phyloP scores from a whole-genome alignment of 53 echinoderm and acorn worm species.

The Echinometra lucunter region DNA sequence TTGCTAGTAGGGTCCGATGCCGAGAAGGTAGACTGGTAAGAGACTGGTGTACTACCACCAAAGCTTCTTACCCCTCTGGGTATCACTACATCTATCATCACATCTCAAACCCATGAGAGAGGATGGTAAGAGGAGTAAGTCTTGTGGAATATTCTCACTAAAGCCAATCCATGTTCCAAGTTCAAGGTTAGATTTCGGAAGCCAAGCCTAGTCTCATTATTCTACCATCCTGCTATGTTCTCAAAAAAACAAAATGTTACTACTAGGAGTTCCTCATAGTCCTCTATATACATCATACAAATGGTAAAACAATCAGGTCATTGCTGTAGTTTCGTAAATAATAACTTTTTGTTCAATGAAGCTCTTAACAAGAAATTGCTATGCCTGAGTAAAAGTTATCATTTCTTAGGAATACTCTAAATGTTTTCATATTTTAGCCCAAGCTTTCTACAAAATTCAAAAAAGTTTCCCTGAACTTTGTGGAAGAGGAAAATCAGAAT shows the following conservation, averaged over 20 bases:
- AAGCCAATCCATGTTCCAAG: neutral
- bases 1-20: conserved; percentile 17
- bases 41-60: neutral
- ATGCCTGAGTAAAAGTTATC: too few relatives aligned
- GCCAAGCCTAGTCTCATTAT: neutral
- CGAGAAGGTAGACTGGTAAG: neutral
- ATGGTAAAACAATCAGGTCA: neutral
- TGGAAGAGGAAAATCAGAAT: too few relatives aligned
- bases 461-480: too few relatives aligned
- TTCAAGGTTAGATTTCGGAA: conserved; percentile 3
- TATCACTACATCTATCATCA: neutral
- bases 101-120: neutral
- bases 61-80: neutral
- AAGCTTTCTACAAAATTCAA: too few relatives aligned
- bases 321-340: too few relatives aligned
- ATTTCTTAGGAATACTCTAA: neutral
- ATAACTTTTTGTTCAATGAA: too few relatives aligned
- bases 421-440: too few relatives aligned
- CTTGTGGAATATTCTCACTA: neutral
- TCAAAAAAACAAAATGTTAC: neutral
- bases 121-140: neutral
- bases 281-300: neutral
- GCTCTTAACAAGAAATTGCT: too few relatives aligned
- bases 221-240: neutral
- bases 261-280: neutral